A percentile compares a stretch with the other conserved stretches of the same genome.
phyloP scores from a whole-genome alignment of 2,797 vertebrate genomes.

The Pampus argenteus region DNA sequence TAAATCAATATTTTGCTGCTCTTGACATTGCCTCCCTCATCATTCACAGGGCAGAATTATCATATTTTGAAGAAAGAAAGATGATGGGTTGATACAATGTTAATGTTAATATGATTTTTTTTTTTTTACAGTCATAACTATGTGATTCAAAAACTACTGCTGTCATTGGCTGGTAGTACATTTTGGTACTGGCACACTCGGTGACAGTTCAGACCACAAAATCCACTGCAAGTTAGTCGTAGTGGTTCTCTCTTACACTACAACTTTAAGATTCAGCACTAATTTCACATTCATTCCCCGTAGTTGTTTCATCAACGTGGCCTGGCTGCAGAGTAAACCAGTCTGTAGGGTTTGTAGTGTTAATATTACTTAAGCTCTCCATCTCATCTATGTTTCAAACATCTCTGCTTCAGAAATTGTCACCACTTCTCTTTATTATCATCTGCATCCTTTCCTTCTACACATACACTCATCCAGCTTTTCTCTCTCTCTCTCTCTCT shows the following conservation, averaged over 20 bases:
- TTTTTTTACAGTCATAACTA: background rate
- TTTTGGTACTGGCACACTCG: background rate
- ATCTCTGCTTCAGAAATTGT: slow-evolving; percentile 17
- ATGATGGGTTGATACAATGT: background rate
- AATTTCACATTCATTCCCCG: slow-evolving; percentile 9
- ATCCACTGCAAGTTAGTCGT: background rate
- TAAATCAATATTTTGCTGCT: background rate
- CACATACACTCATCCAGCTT: slow-evolving; percentile 2
- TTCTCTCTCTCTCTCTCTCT: background rate
- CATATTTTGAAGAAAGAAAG: background rate
- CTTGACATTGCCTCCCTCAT: background rate
- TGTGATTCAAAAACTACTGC: background rate
- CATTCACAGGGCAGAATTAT: background rate
- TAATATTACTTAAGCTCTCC: background rate
- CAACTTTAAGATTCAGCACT: background rate
- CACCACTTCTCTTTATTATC: slow-evolving; percentile 29
- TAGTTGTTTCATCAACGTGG: slow-evolving; percentile 1
- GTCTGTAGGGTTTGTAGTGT: background rate
- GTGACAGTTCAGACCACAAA: background rate
- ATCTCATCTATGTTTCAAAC: slow-evolving; percentile 10
- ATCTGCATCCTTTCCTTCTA: slow-evolving; percentile 14
- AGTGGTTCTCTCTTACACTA: background rate
- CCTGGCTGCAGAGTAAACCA: background rate
- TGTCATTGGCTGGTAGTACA: background rate
- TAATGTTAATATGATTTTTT: background rate